Evolutionary conservation across 2,888 invertebrate genomes (phyloP).

Genomic region (Drosophila suboccidentalis): DNA sequence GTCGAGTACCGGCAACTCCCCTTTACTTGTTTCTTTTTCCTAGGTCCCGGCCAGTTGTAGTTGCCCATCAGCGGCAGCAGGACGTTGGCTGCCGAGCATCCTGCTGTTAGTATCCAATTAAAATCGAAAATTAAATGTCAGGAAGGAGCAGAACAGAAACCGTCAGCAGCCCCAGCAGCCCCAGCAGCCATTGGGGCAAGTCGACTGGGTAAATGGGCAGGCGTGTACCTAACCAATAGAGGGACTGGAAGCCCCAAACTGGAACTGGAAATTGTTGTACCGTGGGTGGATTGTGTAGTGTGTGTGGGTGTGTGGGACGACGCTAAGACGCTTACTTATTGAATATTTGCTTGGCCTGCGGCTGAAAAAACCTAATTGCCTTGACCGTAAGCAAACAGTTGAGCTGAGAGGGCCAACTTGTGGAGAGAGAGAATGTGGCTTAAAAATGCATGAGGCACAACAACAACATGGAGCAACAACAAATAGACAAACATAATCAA

Average conservation of each 20-base stretch:
- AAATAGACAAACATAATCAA: slow-evolving; percentile 82
- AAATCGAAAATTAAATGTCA: slow-evolving; percentile 86
- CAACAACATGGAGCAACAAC: slow-evolving; percentile 40
- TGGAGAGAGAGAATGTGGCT: slow-evolving; percentile 30
- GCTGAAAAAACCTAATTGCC: slow-evolving; percentile 78
- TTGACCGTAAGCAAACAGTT: slow-evolving; percentile 78
- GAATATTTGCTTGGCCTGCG: slow-evolving; percentile 71
- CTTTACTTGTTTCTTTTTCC: slow-evolving; percentile 38
- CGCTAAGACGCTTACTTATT: slow-evolving; percentile 80
- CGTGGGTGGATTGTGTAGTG: not conserved
- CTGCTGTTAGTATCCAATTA: slow-evolving; percentile 86
- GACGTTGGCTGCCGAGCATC: slow-evolving; percentile 68
- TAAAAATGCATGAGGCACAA: slow-evolving; percentile 72
- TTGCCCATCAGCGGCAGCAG: slow-evolving; percentile 62
- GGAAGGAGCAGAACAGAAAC: slow-evolving; percentile 53
- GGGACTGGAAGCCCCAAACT: not conserved
- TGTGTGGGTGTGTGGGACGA: slow-evolving; percentile 19
- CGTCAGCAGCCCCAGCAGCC: slow-evolving; percentile 36
- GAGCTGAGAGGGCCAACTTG: not conserved
- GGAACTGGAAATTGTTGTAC: slow-evolving; percentile 10
- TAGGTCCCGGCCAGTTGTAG: slow-evolving; percentile 47
- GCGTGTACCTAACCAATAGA: slow-evolving; percentile 19
- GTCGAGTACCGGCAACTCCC: not conserved
- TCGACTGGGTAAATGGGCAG: slow-evolving; percentile 21
- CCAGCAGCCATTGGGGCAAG: slow-evolving; percentile 28